phyloP scores from a whole-genome alignment of 2,113 vertebrate genomes.

The Halcyon senegalensis region DNA sequence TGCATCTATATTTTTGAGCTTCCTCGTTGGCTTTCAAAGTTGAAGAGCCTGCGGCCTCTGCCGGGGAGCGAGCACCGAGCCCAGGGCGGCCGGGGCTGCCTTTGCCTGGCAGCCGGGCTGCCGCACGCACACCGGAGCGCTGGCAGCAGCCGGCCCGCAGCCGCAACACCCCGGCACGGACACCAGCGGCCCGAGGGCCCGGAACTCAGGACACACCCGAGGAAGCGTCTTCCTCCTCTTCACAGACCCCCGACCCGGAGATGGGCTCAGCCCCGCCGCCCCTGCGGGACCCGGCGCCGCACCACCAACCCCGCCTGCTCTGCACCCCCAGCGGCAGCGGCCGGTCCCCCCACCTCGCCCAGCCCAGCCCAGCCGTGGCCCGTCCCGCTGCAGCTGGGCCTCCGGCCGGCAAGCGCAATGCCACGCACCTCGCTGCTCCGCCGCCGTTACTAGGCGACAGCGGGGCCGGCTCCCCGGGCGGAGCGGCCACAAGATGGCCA shows the following conservation, averaged over 20 bases:
- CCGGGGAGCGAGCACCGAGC: neutral
- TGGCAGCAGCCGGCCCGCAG: neutral
- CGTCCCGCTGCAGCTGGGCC: no score
- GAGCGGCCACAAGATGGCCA: conserved; percentile 48
- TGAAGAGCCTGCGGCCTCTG: neutral
- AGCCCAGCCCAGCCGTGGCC: neutral
- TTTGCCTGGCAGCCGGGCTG: no score
- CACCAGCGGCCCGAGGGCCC: neutral
- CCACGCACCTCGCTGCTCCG: neutral
- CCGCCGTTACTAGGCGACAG: conserved; percentile 34
- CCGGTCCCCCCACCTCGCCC: neutral
- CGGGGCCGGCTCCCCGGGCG: neutral
- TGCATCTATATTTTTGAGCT: neutral
- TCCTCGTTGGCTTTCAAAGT: neutral
- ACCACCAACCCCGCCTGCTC: neutral
- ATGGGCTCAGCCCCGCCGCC: neutral
- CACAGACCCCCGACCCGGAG: neutral
- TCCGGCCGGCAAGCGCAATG: neutral
- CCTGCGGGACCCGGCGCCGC: neutral
- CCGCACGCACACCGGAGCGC: neutral
- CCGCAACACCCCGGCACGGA: neutral
- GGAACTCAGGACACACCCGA: accelerated
- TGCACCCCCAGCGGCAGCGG: neutral
- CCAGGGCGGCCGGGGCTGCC: no score
- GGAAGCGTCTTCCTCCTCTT: neutral